Percentiles rank a stretch among this genome's conserved stretches.
phyloP scores from a whole-genome alignment of 1,140 invertebrate species.

The Penaeus japonicus region DNA sequence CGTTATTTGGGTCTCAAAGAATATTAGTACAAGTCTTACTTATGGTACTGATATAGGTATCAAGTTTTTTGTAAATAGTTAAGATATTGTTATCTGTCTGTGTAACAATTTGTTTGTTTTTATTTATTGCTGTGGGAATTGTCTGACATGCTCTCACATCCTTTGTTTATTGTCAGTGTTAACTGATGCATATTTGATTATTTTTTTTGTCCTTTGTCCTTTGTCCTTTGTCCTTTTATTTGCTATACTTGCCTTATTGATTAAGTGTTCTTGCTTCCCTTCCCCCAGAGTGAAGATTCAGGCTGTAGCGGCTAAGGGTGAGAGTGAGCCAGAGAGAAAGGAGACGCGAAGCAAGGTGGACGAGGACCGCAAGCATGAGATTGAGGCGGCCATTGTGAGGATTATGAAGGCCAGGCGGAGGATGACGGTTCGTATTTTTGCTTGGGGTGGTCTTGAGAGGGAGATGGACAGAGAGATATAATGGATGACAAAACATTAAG shows the following conservation, averaged over 20 bases:
- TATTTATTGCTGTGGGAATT: too few species aligned
- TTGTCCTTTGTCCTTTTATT: slow-evolving; percentile 21
- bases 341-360: slow-evolving; percentile 98
- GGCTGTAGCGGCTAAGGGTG: slow-evolving; percentile 95
- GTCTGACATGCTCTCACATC: too few species aligned
- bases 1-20: too few species aligned
- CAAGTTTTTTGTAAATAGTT: too few species aligned
- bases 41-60: too few species aligned
- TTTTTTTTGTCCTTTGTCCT: not conserved
- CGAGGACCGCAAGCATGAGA: slow-evolving; percentile 99
- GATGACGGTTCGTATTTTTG: slow-evolving; percentile 65
- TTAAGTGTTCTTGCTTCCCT: slow-evolving; percentile 57
- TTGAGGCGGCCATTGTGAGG: slow-evolving; percentile 98
- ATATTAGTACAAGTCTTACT: too few species aligned
- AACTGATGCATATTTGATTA: too few species aligned
- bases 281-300: slow-evolving; percentile 84
- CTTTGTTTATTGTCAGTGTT: too few species aligned
- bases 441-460: not conserved
- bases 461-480: too few species aligned
- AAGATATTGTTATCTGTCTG: too few species aligned
- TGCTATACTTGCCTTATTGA: slow-evolving; percentile 41
- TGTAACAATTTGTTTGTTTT: too few species aligned
- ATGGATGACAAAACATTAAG: too few species aligned
- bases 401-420: slow-evolving; percentile 98
- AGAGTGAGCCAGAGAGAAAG: slow-evolving; percentile 96